Base-by-base conservation (phyloP, 2,113 vertebrate genomes). In the Phaethon lepturus region DNA sequence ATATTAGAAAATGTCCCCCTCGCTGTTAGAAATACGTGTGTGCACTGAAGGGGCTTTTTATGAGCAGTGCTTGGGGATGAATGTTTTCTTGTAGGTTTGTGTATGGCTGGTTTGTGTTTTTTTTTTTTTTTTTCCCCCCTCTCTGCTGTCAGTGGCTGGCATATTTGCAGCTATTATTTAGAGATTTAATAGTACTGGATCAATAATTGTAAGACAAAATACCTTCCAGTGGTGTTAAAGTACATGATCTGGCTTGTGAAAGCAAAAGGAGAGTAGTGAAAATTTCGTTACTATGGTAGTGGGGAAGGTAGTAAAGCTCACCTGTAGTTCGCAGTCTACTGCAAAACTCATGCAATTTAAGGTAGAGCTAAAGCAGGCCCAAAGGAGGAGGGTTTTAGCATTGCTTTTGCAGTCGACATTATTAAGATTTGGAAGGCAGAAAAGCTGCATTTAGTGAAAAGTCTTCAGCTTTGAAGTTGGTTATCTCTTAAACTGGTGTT, bases 111-210 rank as follows among this genome's bases (percentile, higher is more conserved):
- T 38, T 38, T 38, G 38, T 38, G 7, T 38, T 38, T 38, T 38
- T 7, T 38, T 38, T 38, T 38, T 16, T 17, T 45, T 13, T 31
- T 13, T 47, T 72, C 29, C 26, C 33, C 4, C 13, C 12, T 29
- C 7, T 59, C 66, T 10, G 5, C 87, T 96, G 93, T 97, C 96
- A 93, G 82, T 93, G 82, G 42, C 59, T 97, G 97, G 75, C 66
- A 88, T 12, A n/a, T 97, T 81, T 95, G 90, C 64, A 97, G 90
- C 64, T 77, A 56, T 87, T 95, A 71, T 95, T 96, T 96, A 85
- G 93, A 18, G 29, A 76, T 88, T 92, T 97, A 73, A 35, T 85
- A 85, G 73, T 58, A 49, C 8, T 20, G 50, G 68, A 79, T 95
- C 94, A 94, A 83, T 97, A 82, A 75, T 64, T 89, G 63, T 83